Conservation (phyloP, 2,888 invertebrate genomes). For the Epirrita christyi region DNA sequence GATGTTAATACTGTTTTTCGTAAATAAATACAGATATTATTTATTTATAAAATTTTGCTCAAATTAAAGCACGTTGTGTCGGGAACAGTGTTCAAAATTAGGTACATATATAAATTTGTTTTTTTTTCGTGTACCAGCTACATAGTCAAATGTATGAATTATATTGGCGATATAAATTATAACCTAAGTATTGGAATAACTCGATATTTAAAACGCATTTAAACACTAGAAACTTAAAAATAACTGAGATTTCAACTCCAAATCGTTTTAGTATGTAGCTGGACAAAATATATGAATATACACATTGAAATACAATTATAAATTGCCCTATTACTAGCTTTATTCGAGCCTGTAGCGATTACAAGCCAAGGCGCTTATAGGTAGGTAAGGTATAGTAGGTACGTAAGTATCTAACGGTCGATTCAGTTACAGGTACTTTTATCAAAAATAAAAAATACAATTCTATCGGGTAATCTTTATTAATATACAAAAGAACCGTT, state of each 20-base stretch:
- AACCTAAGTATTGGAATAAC: slow-evolving; percentile 7
- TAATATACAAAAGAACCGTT: no score
- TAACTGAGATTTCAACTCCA: neutral
- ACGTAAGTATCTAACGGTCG: neutral
- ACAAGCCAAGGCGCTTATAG: slow-evolving; percentile 20
- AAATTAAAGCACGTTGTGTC: slow-evolving; percentile 34
- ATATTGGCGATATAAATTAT: slow-evolving; percentile 2
- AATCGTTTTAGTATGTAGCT: slow-evolving; percentile 9
- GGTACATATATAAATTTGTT: slow-evolving; percentile 5
- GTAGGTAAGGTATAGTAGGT: slow-evolving; percentile 4
- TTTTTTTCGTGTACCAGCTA: slow-evolving; percentile 21
- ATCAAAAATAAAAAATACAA: no score
- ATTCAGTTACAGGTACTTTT: no score
- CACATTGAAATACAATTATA: neutral
- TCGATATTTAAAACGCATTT: slow-evolving; percentile 2
- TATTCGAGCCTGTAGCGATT: slow-evolving; percentile 18
- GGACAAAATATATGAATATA: slow-evolving; percentile 1
- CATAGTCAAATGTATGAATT: slow-evolving; percentile 13
- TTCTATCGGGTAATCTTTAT: no score
- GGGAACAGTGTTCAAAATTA: slow-evolving; percentile 32
- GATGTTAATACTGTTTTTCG: slow-evolving; percentile 7
- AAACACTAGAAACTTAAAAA: neutral
- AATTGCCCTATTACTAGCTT: slow-evolving; percentile 4
- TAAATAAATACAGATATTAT: slow-evolving; percentile 24
- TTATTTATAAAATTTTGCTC: slow-evolving; percentile 39